phyloP scores from a whole-genome alignment of 2,888 invertebrate species.

The Carterocephalus palaemon region DNA sequence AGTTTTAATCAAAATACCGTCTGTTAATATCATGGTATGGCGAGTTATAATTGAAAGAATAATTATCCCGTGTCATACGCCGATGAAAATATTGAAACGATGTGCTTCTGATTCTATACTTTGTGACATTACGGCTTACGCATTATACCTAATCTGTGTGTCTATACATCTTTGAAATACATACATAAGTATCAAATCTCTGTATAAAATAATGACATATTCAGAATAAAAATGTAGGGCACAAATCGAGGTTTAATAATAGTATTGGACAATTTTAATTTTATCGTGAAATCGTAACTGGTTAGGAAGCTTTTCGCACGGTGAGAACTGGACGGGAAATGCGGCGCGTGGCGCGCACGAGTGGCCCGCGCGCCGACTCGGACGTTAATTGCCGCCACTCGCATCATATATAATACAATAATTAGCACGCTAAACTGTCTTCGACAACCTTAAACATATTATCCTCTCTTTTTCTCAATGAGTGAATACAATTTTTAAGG shows the following conservation, averaged over 20 bases:
- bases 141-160: too few species aligned
- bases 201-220: too few species aligned
- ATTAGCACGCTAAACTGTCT: constrained; percentile 18
- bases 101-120: constrained; percentile 1
- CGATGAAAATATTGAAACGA: constrained; percentile 46
- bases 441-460: not conserved
- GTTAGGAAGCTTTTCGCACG: constrained; percentile 6
- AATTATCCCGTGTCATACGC: constrained; percentile 38
- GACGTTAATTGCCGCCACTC: constrained; percentile 24
- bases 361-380: constrained; percentile 30
- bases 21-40: constrained; percentile 61
- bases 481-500: not conserved
- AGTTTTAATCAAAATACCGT: constrained; percentile 72
- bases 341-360: constrained; percentile 45
- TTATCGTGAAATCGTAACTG: too few species aligned
- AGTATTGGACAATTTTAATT: too few species aligned
- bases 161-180: too few species aligned
- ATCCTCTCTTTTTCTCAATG: not conserved
- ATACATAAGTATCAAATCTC: too few species aligned
- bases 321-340: constrained; percentile 29
- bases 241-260: too few species aligned
- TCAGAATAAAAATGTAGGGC: too few species aligned
- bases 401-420: constrained; percentile 21
- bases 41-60: constrained; percentile 63
- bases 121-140: constrained; percentile 15